Conservation (phyloP, 2,888 invertebrate genomes). For the Pinctada fucata region DNA sequence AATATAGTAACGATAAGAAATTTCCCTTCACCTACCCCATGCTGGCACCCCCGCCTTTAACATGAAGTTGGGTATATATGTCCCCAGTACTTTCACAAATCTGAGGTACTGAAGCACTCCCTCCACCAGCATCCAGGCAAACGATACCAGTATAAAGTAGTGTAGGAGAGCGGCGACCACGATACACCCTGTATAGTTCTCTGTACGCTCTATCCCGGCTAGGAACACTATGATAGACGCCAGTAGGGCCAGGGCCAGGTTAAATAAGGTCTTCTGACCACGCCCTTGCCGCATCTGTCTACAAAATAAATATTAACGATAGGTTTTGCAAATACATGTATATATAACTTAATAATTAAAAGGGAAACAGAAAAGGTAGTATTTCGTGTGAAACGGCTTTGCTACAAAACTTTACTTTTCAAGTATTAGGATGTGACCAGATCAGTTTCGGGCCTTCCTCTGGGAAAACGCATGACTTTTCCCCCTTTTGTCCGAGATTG, state of each 20-base stretch:
- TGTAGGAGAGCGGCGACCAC: conserved; percentile 82
- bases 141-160: conserved; percentile 80
- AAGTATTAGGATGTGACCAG: no score
- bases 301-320: conserved; percentile 4
- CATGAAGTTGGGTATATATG: conserved; percentile 80
- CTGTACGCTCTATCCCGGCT: conserved; percentile 68
- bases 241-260: conserved; percentile 82
- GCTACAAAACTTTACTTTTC: no score
- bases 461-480: no score
- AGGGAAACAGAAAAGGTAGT: no score
- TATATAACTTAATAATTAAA: no score
- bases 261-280: conserved; percentile 83
- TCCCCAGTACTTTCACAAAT: conserved; percentile 83
- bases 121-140: conserved; percentile 85
- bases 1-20: no score
- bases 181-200: conserved; percentile 79
- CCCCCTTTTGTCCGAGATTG: no score
- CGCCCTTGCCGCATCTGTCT: conserved; percentile 81
- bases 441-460: no score
- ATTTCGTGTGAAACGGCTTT: no score
- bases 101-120: conserved; percentile 83
- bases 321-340: no score
- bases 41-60: conserved; percentile 82
- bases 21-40: no score
- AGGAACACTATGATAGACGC: conserved; percentile 80